A percentile compares a stretch with the other conserved stretches of the same genome.
phyloP scores from a whole-genome alignment of 2,888 invertebrate genomes.

The Ligdia adustata region DNA sequence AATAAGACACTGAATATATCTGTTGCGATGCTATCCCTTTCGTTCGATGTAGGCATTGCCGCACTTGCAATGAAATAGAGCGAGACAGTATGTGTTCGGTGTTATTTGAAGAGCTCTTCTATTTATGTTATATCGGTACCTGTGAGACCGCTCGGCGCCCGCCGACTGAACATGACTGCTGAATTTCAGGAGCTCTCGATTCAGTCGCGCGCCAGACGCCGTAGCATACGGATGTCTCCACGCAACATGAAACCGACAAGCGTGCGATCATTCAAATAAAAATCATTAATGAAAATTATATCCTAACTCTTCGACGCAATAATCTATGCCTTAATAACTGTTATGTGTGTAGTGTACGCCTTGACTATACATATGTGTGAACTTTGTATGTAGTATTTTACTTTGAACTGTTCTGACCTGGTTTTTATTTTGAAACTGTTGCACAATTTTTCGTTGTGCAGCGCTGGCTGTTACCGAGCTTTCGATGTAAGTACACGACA shows the following conservation, averaged over 20 bases:
- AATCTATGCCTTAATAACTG: conserved; percentile 48
- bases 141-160: conserved; percentile 73
- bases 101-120: conserved; percentile 40
- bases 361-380: conserved; percentile 38
- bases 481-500: conserved; percentile 47
- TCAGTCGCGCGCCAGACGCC: conserved; percentile 70
- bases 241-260: conserved; percentile 32
- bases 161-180: conserved; percentile 31
- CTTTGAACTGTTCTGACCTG: conserved; percentile 58
- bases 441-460: conserved; percentile 57
- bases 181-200: conserved; percentile 31
- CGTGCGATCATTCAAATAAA: conserved; percentile 50
- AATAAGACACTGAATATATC: conserved; percentile 27
- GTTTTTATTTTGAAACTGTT: conserved; percentile 70
- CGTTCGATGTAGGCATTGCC: conserved; percentile 8
- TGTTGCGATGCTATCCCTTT: conserved; percentile 24
- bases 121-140: conserved; percentile 46
- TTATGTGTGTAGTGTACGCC: conserved; percentile 39
- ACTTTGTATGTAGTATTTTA: conserved; percentile 42
- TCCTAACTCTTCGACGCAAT: conserved; percentile 42
- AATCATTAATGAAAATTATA: conserved; percentile 66
- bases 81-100: conserved; percentile 35
- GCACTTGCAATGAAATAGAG: conserved; percentile 23
- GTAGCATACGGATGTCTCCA: conserved; percentile 40
- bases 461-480: conserved; percentile 37